Conservation (phyloP, 2,888 invertebrate genomes). For the Vanessa cardui region DNA sequence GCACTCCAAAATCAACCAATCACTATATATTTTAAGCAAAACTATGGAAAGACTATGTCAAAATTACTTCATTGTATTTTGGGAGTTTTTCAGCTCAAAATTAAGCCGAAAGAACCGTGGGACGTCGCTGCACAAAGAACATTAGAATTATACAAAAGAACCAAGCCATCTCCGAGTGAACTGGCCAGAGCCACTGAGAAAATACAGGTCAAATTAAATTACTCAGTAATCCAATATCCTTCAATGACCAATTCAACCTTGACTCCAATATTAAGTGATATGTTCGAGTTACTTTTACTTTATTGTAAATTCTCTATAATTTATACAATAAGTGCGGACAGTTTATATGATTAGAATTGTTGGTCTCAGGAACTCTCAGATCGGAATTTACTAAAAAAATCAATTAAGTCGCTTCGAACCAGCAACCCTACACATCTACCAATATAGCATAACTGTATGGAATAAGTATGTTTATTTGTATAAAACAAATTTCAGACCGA, state of each 20-base stretch:
- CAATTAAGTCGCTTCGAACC: too few species aligned
- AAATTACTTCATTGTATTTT: not conserved
- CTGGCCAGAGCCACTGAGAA: conserved; percentile 63
- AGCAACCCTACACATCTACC: too few species aligned
- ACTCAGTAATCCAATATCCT: not conserved
- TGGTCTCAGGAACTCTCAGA: too few species aligned
- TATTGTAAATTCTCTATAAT: not conserved
- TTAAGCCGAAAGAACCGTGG: conserved; percentile 64
- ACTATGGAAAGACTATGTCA: not conserved
- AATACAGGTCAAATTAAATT: conserved; percentile 58
- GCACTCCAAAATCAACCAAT: too few species aligned
- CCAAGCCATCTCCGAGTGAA: conserved; percentile 65
- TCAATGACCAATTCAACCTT: not conserved
- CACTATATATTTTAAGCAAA: too few species aligned
- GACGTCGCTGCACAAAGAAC: conserved; percentile 69
- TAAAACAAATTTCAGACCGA: too few species aligned
- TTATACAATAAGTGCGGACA: too few species aligned
- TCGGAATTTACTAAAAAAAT: too few species aligned
- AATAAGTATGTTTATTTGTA: too few species aligned
- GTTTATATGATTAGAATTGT: too few species aligned
- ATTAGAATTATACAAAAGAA: conserved; percentile 65
- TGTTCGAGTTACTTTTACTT: not conserved
- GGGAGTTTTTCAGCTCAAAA: conserved; percentile 51
- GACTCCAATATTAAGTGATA: conserved; percentile 9
- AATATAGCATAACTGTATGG: too few species aligned